Conservation (phyloP, 2,888 invertebrate genomes). For the Argyresthia albistria region DNA sequence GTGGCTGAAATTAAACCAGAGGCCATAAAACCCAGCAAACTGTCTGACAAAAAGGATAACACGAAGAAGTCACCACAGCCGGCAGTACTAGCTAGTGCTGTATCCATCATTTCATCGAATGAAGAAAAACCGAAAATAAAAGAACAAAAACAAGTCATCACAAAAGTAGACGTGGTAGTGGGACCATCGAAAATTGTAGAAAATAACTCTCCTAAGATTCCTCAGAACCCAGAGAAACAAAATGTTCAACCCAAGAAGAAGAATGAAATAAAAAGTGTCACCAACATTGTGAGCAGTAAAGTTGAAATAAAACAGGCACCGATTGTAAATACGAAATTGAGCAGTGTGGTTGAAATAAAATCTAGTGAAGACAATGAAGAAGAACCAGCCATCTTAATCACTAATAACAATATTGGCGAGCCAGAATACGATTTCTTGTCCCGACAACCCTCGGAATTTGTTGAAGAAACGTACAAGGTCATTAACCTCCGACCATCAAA, state of each 20-base stretch:
- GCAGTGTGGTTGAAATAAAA: slow-evolving; percentile 71
- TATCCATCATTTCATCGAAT: slow-evolving; percentile 52
- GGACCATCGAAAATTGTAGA: slow-evolving; percentile 63
- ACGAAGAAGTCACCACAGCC: slow-evolving; percentile 46
- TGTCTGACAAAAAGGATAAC: slow-evolving; percentile 40
- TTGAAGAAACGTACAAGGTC: slow-evolving; percentile 88
- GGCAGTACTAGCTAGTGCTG: slow-evolving; percentile 46
- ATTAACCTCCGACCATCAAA: slow-evolving; percentile 84
- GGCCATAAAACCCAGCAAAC: slow-evolving; percentile 59
- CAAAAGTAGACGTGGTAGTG: slow-evolving; percentile 71
- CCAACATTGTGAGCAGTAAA: slow-evolving; percentile 48
- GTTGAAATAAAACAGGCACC: slow-evolving; percentile 60
- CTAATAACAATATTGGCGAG: slow-evolving; percentile 82
- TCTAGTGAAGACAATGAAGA: slow-evolving; percentile 51
- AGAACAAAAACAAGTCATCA: slow-evolving; percentile 59
- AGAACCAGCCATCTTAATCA: slow-evolving; percentile 73
- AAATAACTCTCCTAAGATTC: slow-evolving; percentile 16
- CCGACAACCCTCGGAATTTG: slow-evolving; percentile 86
- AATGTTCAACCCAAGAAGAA: slow-evolving; percentile 36
- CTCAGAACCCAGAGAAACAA: neutral
- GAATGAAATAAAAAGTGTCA: slow-evolving; percentile 31
- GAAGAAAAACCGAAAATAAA: slow-evolving; percentile 62
- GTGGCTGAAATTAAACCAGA: slow-evolving; percentile 50
- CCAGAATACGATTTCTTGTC: slow-evolving; percentile 90
- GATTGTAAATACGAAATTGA: slow-evolving; percentile 51